A percentile compares a stretch with the other conserved stretches of the same genome.
Evolutionary conservation across 2,113 vertebrate genomes (phyloP).

Genomic region (Python bivittatus): DNA sequence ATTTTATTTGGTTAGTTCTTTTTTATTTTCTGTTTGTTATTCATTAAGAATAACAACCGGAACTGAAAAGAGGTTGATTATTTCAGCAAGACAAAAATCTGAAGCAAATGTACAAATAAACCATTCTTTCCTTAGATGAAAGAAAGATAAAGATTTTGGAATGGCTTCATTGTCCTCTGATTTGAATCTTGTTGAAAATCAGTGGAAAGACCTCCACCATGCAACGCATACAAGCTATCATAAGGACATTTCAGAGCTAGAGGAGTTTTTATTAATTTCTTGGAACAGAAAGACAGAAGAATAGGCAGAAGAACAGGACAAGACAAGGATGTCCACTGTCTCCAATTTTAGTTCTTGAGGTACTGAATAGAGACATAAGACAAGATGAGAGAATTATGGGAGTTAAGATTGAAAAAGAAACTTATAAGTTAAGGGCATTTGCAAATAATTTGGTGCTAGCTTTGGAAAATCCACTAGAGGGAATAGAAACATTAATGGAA

Average conservation of each 20-base stretch:
- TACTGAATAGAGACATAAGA: no score
- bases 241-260: background rate
- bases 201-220: background rate
- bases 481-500: no score
- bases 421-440: no score
- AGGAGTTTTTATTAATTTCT: background rate
- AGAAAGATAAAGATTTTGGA: background rate
- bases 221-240: background rate
- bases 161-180: background rate
- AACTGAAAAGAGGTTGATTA: background rate
- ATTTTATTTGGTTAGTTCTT: background rate
- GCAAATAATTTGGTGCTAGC: no score
- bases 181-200: background rate
- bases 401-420: no score
- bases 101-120: background rate
- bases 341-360: no score
- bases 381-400: no score
- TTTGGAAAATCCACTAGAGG: no score
- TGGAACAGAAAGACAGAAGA: background rate
- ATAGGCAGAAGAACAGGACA: background rate
- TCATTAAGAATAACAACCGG: background rate
- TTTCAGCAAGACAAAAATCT: background rate
- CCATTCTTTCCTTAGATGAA: background rate
- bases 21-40: background rate
- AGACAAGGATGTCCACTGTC: no score